phyloP scores from a whole-genome alignment of 2,888 invertebrate species.

The Operophtera brumata region DNA sequence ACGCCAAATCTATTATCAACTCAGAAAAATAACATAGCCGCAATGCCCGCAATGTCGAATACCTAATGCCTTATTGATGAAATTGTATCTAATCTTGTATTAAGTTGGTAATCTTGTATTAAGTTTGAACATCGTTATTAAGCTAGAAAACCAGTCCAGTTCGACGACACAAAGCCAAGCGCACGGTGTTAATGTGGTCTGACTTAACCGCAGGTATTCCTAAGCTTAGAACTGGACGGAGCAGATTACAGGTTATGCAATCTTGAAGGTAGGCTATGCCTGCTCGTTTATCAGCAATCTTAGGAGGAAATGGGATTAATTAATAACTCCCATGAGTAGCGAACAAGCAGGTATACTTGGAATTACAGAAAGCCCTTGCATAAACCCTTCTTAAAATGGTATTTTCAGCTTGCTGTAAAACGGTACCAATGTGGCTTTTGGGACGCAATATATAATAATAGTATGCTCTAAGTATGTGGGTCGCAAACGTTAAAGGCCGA shows the following conservation, averaged over 20 bases:
- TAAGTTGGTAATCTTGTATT: no score
- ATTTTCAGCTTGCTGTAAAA: neutral
- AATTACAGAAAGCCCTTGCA: neutral
- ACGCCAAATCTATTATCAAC: no score
- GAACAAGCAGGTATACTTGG: neutral
- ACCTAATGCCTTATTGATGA: no score
- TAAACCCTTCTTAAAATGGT: neutral
- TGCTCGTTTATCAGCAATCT: slow-evolving; percentile 20
- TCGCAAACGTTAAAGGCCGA: no score
- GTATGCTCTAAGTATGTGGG: no score
- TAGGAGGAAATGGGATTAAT: slow-evolving; percentile 13
- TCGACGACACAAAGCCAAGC: slow-evolving; percentile 11
- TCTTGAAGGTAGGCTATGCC: slow-evolving; percentile 19
- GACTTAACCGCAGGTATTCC: slow-evolving; percentile 18
- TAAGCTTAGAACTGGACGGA: slow-evolving; percentile 20
- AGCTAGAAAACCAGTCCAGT: slow-evolving; percentile 13
- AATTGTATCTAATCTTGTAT: no score
- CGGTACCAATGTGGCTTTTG: neutral
- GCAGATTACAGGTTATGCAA: slow-evolving; percentile 28
- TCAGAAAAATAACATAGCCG: no score
- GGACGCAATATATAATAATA: no score
- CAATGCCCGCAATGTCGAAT: no score
- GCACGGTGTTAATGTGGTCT: slow-evolving; percentile 19
- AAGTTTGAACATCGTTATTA: no score
- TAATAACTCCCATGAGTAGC: slow-evolving; percentile 7